A percentile compares a stretch with the other conserved stretches of the same genome.
These are phyloP conservation scores for Dromiciops gliroides DNA, from an alignment of 2,113 vertebrate genomes.

Conservation along the genomic window DNA sequence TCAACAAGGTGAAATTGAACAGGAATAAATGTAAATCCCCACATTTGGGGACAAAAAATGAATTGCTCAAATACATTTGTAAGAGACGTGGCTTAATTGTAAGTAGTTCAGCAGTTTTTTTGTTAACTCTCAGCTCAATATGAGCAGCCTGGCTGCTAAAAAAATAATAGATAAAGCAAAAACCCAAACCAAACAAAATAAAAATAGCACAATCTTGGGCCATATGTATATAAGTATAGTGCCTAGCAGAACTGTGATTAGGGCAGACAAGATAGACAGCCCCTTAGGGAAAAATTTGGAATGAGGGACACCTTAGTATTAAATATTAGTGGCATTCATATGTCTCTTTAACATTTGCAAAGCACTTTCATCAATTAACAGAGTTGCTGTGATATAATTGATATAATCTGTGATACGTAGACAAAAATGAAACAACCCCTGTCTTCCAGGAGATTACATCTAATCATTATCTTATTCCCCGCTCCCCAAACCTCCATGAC, in stretches of 20 bases:
- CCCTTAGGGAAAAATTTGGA: background rate
- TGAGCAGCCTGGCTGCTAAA: background rate
- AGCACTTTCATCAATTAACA: background rate
- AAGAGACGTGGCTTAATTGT: background rate
- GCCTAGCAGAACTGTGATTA: background rate
- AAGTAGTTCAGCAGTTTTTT: background rate
- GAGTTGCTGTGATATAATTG: too few species aligned
- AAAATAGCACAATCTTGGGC: background rate
- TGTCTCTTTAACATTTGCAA: background rate
- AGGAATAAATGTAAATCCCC: conserved; percentile 35
- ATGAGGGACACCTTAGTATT: background rate
- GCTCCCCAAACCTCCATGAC: background rate
- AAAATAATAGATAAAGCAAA: background rate
- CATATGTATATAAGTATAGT: background rate
- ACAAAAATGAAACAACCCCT: background rate
- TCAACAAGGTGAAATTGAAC: background rate
- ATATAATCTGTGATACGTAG: background rate
- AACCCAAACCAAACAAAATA: background rate
- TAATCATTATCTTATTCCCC: background rate
- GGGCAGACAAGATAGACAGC: background rate
- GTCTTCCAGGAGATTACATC: background rate
- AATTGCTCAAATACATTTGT: background rate
- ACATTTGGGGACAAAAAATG: conserved; percentile 11
- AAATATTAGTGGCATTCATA: background rate
- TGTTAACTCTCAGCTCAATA: background rate